These are phyloP conservation scores for Catostylus mosaicus DNA, from an alignment of 30 jellyfish, hydroid and myxozoan genomes.

Conservation along the genomic window DNA sequence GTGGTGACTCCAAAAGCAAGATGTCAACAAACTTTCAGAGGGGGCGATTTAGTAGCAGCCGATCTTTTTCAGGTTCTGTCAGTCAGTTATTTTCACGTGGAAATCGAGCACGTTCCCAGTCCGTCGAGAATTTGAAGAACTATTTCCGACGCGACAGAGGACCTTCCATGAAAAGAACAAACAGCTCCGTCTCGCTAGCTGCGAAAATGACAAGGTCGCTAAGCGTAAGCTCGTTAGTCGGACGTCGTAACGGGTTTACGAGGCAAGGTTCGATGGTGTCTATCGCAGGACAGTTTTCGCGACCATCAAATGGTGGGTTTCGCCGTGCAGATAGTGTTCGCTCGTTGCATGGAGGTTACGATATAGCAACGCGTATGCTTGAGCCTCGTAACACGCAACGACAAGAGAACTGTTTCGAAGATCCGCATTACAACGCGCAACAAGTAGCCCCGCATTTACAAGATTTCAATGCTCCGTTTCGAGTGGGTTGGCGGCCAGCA, in stretches of 20 bases:
- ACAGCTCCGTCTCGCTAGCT: constrained; percentile 48
- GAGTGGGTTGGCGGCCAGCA: constrained; percentile 71
- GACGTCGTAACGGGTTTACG: constrained; percentile 47
- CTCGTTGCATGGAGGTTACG: constrained; percentile 64
- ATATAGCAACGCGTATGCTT: constrained; percentile 62
- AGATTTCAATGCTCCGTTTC: constrained; percentile 34
- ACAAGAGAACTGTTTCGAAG: background rate
- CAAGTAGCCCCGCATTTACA: background rate
- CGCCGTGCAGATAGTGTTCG: constrained; percentile 75
- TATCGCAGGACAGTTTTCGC: constrained; percentile 38
- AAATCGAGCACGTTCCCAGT: constrained; percentile 72
- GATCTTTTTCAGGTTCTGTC: constrained; percentile 69
- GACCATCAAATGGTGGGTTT: constrained; percentile 41
- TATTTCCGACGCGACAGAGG: constrained; percentile 47
- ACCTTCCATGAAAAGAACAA: constrained; percentile 35
- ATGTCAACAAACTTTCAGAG: constrained; percentile 52
- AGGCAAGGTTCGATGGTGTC: constrained; percentile 54
- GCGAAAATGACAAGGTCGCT: constrained; percentile 55
- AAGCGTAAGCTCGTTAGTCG: constrained; percentile 53
- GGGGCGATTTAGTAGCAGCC: constrained; percentile 58
- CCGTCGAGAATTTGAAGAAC: constrained; percentile 62
- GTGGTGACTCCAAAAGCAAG: constrained; percentile 19
- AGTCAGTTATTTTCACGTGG: constrained; percentile 60
- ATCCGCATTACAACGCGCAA: background rate
- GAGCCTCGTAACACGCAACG: constrained; percentile 1